phyloP scores from a whole-genome alignment of 2,888 invertebrate species.

The Chrysomela aeneicollis region DNA sequence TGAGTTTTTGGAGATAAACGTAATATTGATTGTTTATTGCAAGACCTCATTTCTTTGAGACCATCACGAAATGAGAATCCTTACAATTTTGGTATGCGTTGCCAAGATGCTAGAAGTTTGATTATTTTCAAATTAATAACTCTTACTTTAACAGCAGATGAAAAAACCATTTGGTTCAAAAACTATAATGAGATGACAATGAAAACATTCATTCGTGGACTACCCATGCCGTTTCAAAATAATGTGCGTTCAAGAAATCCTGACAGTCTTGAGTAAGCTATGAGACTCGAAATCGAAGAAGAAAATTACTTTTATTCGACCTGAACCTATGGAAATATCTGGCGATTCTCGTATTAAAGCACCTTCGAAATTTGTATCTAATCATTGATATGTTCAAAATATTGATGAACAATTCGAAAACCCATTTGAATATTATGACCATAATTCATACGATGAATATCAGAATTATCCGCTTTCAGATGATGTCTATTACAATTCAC shows the following conservation, averaged over 20 bases:
- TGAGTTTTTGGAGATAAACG: constrained; percentile 23
- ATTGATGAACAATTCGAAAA: too few species aligned
- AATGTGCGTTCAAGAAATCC: neutral
- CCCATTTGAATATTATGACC: too few species aligned
- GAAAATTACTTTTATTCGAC: too few species aligned
- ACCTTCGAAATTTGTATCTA: too few species aligned
- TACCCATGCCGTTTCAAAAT: neutral
- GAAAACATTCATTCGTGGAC: constrained; percentile 14
- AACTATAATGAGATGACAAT: constrained; percentile 14
- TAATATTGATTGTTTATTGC: constrained; percentile 23
- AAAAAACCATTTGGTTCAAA: constrained; percentile 7
- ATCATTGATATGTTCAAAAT: too few species aligned
- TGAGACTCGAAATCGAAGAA: neutral
- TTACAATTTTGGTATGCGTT: constrained; percentile 26
- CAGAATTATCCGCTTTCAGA: too few species aligned
- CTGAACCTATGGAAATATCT: too few species aligned
- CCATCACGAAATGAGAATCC: constrained; percentile 17
- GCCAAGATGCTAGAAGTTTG: constrained; percentile 21
- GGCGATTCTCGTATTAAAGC: too few species aligned
- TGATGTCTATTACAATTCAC: too few species aligned
- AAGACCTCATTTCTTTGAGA: constrained; percentile 18
- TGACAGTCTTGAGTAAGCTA: neutral
- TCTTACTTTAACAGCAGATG: neutral
- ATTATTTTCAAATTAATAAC: constrained; percentile 17
- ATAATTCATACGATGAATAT: too few species aligned